Conservation (phyloP, 1,140 invertebrate species). For the Cataglyphis hispanica region DNA sequence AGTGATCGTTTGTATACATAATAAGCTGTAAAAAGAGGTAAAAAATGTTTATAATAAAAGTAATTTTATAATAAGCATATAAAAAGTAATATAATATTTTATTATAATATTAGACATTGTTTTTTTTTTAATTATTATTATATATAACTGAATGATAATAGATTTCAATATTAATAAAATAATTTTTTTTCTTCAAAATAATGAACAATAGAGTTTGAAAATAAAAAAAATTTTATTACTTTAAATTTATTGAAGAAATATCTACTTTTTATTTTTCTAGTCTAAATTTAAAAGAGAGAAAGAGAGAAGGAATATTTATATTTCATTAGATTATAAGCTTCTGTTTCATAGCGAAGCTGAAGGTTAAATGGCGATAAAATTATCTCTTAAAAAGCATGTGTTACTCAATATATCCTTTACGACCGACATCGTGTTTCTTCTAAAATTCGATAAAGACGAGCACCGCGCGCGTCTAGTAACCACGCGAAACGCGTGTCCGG, state of each 20-base stretch:
- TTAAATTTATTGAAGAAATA: neutral
- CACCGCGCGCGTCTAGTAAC: conserved; percentile 34
- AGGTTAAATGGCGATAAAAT: conserved; percentile 54
- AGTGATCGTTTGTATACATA: neutral
- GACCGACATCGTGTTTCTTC: conserved; percentile 57
- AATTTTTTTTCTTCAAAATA: neutral
- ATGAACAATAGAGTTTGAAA: neutral
- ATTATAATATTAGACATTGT: neutral
- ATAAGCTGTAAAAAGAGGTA: neutral
- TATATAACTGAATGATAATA: neutral
- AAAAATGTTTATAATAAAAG: conserved; percentile 4
- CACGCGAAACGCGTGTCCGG: conserved; percentile 70
- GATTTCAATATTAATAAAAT: neutral
- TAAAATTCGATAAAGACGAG: conserved; percentile 72
- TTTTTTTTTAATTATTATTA: neutral
- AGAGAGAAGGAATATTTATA: neutral
- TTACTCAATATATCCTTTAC: conserved; percentile 57
- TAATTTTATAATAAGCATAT: neutral
- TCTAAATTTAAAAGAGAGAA: too few relatives aligned
- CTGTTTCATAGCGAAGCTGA: neutral
- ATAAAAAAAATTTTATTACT: neutral
- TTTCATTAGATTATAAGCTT: conserved; percentile 36
- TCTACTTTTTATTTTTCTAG: neutral
- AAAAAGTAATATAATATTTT: neutral
- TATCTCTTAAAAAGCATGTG: conserved; percentile 54